Evolutionary conservation across 2,888 invertebrate genomes (phyloP).

Genomic region (Onchidella celtica): DNA sequence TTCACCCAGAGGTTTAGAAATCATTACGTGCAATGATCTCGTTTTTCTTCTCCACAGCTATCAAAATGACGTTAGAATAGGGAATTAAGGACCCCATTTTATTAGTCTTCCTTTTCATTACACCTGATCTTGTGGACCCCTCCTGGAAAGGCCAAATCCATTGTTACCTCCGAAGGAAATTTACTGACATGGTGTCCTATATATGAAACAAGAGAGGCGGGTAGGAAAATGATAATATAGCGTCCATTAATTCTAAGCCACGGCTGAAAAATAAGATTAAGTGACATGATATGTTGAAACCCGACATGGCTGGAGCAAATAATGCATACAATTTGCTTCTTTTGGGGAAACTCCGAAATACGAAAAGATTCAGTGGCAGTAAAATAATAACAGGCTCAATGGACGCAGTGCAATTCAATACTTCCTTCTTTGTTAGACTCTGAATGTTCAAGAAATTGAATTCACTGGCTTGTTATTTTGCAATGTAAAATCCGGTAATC

Average conservation of each 20-base stretch:
- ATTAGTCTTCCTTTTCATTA: slow-evolving; percentile 33
- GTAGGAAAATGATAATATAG: not conserved
- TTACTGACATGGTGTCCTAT: not conserved
- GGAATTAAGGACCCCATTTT: slow-evolving; percentile 2
- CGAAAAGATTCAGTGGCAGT: no score
- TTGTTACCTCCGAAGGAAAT: no score
- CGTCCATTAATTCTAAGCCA: not conserved
- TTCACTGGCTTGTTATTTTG: no score
- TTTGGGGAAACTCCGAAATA: no score
- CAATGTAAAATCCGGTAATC: no score
- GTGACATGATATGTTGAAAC: no score
- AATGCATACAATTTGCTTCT: no score
- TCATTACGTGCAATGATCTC: slow-evolving; percentile 27
- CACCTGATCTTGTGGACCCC: slow-evolving; percentile 25
- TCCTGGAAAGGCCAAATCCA: not conserved
- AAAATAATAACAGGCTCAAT: no score
- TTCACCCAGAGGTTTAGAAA: not conserved
- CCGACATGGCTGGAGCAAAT: no score
- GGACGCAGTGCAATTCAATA: no score
- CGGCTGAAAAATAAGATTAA: not conserved
- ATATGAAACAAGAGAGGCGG: not conserved
- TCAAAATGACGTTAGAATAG: slow-evolving; percentile 9
- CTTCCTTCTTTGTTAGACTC: no score
- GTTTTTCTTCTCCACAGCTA: not conserved
- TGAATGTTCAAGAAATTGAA: no score